Conservation (phyloP, 2,888 invertebrate genomes). For the Drosophila emarginata region DNA sequence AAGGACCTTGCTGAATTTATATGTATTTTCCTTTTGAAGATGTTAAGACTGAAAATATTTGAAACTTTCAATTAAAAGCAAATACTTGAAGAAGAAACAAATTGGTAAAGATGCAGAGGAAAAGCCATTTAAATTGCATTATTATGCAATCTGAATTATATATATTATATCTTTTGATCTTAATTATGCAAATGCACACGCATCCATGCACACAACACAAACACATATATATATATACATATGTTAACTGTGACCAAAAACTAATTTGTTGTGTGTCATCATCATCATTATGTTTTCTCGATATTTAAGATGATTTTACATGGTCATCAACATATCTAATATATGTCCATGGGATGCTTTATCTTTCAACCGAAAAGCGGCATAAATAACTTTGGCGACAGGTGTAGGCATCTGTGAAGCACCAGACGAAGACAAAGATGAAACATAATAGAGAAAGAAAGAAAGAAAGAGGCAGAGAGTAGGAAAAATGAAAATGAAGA, state of each 20-base stretch:
- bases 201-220: slow-evolving; percentile 34
- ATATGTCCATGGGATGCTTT: slow-evolving; percentile 1
- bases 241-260: slow-evolving; percentile 28
- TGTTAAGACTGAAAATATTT: not conserved
- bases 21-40: not conserved
- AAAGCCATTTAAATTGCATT: not conserved
- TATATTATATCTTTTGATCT: slow-evolving; percentile 29
- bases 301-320: slow-evolving; percentile 62
- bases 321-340: slow-evolving; percentile 42
- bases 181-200: slow-evolving; percentile 66
- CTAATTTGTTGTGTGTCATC: slow-evolving; percentile 74
- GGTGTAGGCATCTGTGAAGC: slow-evolving; percentile 68
- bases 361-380: not conserved
- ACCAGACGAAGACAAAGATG: slow-evolving; percentile 6
- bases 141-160: not conserved
- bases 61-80: not conserved
- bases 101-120: not conserved
- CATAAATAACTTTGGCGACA: slow-evolving; percentile 69
- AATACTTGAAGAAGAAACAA: not conserved
- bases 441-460: not conserved
- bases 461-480: not conserved
- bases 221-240: slow-evolving; percentile 18
- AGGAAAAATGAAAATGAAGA: slow-evolving; percentile 23
- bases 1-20: not conserved
- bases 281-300: slow-evolving; percentile 19